Evolutionary conservation across 2,888 invertebrate species (phyloP).

Genomic region (Plemyria rubiginata): DNA sequence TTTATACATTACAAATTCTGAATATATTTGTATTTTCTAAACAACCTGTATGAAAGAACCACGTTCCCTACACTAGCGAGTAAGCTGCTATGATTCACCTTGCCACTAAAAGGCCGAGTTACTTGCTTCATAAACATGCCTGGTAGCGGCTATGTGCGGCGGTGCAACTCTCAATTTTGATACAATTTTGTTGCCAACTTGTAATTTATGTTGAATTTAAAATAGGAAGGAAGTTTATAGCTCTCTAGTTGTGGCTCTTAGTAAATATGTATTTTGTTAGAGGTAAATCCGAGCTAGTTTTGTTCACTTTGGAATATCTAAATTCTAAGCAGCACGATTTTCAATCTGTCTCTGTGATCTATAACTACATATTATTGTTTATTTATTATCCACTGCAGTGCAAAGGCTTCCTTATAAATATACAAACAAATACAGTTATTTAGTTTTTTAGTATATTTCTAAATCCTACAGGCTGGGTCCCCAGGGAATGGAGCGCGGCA

Average conservation of each 20-base stretch:
- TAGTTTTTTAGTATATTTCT: background rate
- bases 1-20: background rate
- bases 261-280: constrained; percentile 16
- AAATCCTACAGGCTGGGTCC: background rate
- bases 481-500: background rate
- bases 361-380: no score
- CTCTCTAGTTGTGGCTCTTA: constrained; percentile 20
- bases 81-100: constrained; percentile 32
- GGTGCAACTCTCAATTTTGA: constrained; percentile 38
- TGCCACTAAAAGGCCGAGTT: constrained; percentile 38
- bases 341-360: background rate
- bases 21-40: background rate
- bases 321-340: no score
- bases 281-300: background rate
- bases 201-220: constrained; percentile 44
- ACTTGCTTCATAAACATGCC: constrained; percentile 39
- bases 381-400: no score
- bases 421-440: background rate
- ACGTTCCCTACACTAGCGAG: constrained; percentile 12
- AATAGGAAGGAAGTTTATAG: constrained; percentile 32
- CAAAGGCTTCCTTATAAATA: no score
- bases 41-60: constrained; percentile 9
- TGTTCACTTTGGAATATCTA: background rate
- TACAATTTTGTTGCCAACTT: constrained; percentile 42
- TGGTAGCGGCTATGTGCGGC: constrained; percentile 22